Conservation (phyloP, 1,140 invertebrate species). For the Pogonognathellus flavescens region DNA sequence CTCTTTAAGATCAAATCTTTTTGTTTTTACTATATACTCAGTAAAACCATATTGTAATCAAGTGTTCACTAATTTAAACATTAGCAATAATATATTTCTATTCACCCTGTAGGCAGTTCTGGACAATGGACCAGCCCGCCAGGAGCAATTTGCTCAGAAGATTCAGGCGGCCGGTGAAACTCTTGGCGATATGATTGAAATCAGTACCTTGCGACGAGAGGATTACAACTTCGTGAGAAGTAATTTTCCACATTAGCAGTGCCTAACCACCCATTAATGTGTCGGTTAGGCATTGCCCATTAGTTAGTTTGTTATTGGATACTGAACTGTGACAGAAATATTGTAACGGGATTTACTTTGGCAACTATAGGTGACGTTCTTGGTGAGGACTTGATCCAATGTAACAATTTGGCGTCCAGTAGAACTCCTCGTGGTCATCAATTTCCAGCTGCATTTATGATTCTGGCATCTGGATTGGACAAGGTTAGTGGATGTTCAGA, state of each 20-base stretch:
- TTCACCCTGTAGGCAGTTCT: constrained; percentile 75
- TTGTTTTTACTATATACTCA: background rate
- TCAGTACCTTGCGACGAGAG: constrained; percentile 86
- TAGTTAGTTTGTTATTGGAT: background rate
- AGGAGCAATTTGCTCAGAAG: constrained; percentile 74
- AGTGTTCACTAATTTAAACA: background rate
- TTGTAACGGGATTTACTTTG: background rate
- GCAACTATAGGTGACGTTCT: constrained; percentile 74
- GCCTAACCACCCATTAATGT: too few relatives aligned
- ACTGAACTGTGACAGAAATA: background rate
- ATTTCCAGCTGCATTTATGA: constrained; percentile 89
- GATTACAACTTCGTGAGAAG: constrained; percentile 85
- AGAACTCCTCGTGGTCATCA: constrained; percentile 85
- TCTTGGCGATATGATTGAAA: constrained; percentile 91
- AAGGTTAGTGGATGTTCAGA: constrained; percentile 73
- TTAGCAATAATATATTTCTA: constrained; percentile 57
- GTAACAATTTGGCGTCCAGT: constrained; percentile 79
- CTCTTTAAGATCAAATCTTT: too few relatives aligned
- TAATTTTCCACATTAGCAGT: constrained; percentile 41
- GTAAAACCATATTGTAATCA: constrained; percentile 1
- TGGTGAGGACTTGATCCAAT: constrained; percentile 91
- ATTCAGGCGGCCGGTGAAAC: constrained; percentile 82
- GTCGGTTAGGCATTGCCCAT: too few relatives aligned
- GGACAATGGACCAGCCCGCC: constrained; percentile 90
- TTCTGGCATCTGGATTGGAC: constrained; percentile 85